A percentile compares a stretch with the other conserved stretches of the same genome.
These are phyloP conservation scores for Danio choprae DNA, from an alignment of 2,797 vertebrate species.

Conservation along the genomic window DNA sequence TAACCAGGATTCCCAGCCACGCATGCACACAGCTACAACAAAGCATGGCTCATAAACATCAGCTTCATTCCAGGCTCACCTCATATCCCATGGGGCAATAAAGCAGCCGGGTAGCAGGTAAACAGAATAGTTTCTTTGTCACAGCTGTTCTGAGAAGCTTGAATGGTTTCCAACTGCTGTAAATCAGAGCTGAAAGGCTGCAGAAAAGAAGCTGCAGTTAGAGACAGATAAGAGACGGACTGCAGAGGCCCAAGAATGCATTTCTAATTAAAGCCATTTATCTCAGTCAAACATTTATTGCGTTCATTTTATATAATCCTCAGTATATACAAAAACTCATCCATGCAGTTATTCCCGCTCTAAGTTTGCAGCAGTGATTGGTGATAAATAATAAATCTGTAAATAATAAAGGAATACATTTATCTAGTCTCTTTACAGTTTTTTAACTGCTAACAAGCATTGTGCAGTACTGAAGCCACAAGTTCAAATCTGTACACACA, in stretches of 20 bases:
- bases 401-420: too few relatives aligned
- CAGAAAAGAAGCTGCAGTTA: conserved; percentile 54
- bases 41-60: conserved; percentile 50
- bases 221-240: conserved; percentile 53
- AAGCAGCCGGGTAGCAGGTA: conserved; percentile 49
- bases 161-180: conserved; percentile 48
- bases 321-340: neutral
- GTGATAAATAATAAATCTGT: too few relatives aligned
- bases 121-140: conserved; percentile 62
- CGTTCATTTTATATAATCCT: conserved; percentile 36
- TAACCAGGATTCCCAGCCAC: conserved; percentile 26
- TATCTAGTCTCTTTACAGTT: too few relatives aligned
- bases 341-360: neutral
- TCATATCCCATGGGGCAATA: conserved; percentile 54
- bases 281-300: conserved; percentile 43
- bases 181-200: conserved; percentile 56
- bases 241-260: conserved; percentile 56
- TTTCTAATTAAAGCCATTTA: conserved; percentile 61
- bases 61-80: conserved; percentile 47
- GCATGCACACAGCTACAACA: conserved; percentile 39
- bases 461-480: too few relatives aligned
- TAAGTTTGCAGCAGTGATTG: neutral
- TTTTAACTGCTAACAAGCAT: too few relatives aligned
- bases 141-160: conserved; percentile 46
- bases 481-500: too few relatives aligned